Percentiles rank a stretch among this genome's conserved stretches.
These are phyloP conservation scores for Acrocephalus kingi DNA, from an alignment of 2,113 vertebrate species.

Conservation along the genomic window DNA sequence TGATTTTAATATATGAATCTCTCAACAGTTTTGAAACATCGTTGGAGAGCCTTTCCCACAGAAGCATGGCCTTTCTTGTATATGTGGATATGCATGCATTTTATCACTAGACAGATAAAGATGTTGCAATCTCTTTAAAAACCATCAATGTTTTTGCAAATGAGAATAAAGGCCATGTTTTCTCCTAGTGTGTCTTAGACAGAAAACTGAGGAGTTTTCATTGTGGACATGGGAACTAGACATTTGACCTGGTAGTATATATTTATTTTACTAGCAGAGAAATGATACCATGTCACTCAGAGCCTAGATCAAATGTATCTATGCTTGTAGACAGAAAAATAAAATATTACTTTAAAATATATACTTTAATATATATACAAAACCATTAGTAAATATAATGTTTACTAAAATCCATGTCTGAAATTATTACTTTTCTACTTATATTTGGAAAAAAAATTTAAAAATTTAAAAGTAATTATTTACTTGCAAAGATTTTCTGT, in stretches of 20 bases:
- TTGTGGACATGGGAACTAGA: neutral
- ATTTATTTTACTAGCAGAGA: neutral
- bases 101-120: neutral
- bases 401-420: neutral
- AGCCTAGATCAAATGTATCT: neutral
- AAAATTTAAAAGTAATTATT: neutral
- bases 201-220: neutral
- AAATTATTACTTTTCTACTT: neutral
- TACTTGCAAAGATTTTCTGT: neutral
- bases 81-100: neutral
- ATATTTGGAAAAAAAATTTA: neutral
- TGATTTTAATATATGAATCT: neutral
- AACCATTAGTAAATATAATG: neutral
- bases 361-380: neutral
- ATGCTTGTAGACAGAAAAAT: neutral
- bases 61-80: neutral
- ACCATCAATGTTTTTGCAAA: neutral
- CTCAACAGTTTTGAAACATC: neutral
- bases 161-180: neutral
- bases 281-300: neutral
- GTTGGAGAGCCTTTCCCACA: neutral
- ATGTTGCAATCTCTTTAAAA: neutral
- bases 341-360: neutral
- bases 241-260: neutral
- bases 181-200: neutral